phyloP scores from a whole-genome alignment of 2,113 vertebrate species.

The Chaetura pelagica region DNA sequence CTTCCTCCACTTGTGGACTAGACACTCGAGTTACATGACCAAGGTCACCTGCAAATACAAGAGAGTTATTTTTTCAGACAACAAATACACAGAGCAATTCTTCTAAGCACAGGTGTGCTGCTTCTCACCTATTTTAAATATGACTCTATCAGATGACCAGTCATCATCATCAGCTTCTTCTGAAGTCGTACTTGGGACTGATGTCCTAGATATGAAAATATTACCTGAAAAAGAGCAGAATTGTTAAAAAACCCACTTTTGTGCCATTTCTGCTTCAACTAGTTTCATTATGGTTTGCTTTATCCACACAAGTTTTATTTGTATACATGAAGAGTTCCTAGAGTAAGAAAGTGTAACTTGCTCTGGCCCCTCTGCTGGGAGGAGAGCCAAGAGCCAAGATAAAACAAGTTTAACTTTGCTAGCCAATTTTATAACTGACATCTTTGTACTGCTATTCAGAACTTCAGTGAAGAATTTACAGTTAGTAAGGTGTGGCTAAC shows the following conservation, averaged over 20 bases:
- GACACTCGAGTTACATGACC: constrained; percentile 94
- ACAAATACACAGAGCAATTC: neutral
- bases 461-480: constrained; percentile 16
- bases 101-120: neutral
- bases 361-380: constrained; percentile 24
- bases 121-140: constrained; percentile 94
- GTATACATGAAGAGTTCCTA: neutral
- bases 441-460: constrained; percentile 7
- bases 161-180: constrained; percentile 94
- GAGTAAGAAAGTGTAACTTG: neutral
- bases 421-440: constrained; percentile 46
- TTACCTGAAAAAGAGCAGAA: constrained; percentile 83
- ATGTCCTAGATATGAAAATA: constrained; percentile 94
- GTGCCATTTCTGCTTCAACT: neutral
- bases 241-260: neutral
- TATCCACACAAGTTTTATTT: neutral
- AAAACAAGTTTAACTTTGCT: constrained; percentile 28
- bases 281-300: neutral
- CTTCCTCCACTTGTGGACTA: constrained; percentile 97
- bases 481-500: constrained; percentile 54
- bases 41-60: constrained; percentile 86
- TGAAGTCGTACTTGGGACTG: constrained; percentile 77
- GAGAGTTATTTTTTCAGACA: constrained; percentile 17
- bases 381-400: constrained; percentile 44
- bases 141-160: constrained; percentile 81